A percentile compares a stretch with the other conserved stretches of the same genome.
These are phyloP conservation scores for Thermophis baileyi DNA, from an alignment of 2,113 vertebrate species.

Conservation along the genomic window DNA sequence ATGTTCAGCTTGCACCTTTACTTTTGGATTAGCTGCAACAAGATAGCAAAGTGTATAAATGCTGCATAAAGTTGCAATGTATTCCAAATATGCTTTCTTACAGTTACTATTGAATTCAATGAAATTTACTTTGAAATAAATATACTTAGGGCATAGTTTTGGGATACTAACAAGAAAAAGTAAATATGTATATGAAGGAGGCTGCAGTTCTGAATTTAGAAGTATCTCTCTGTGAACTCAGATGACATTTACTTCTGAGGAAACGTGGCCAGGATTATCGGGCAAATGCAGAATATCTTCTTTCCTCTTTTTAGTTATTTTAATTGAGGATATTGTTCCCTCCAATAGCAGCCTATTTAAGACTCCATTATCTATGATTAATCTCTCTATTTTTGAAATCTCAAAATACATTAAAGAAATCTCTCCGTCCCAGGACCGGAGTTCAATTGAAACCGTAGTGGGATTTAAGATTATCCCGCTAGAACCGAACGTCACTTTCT, in stretches of 20 bases:
- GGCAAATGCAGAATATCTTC: neutral
- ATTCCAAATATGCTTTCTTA: neutral
- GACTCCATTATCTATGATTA: neutral
- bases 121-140: neutral
- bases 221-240: neutral
- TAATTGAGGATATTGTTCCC: neutral
- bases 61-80: neutral
- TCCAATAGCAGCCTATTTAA: neutral
- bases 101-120: neutral
- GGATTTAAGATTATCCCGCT: neutral
- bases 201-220: neutral
- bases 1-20: neutral
- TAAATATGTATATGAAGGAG: neutral
- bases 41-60: neutral
- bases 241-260: neutral
- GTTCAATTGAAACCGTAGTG: neutral
- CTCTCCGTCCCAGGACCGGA: neutral
- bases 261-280: neutral
- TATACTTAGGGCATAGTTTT: neutral
- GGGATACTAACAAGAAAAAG: neutral
- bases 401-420: neutral
- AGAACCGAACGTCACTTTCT: neutral
- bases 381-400: slow-evolving; percentile 9
- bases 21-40: neutral
- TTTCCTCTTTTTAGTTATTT: neutral